These are phyloP conservation scores for Diarsia dahlii DNA, from an alignment of 2,888 invertebrate genomes.

Conservation along the genomic window DNA sequence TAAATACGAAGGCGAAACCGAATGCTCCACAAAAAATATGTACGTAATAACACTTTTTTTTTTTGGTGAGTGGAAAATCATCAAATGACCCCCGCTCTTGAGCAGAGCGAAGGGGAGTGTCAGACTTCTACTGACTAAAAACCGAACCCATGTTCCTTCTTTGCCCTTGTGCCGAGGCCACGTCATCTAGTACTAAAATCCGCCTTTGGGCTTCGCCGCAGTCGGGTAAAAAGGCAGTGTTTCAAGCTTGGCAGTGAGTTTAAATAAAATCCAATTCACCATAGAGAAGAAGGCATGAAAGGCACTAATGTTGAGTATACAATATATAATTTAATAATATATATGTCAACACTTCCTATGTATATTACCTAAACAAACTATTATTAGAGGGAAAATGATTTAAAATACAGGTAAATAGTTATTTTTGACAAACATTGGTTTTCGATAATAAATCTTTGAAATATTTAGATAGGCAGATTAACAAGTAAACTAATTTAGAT, in stretches of 20 bases:
- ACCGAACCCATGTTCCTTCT: too few relatives aligned
- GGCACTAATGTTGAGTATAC: conserved; percentile 43
- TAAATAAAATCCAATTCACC: not conserved
- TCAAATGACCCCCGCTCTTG: too few relatives aligned
- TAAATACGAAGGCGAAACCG: too few relatives aligned
- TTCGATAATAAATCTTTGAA: not conserved
- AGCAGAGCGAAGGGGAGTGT: too few relatives aligned
- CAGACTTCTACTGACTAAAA: too few relatives aligned
- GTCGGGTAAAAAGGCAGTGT: conserved; percentile 19
- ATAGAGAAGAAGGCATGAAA: conserved; percentile 27
- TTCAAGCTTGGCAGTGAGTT: conserved; percentile 32
- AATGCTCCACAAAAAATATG: too few relatives aligned
- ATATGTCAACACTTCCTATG: conserved; percentile 4
- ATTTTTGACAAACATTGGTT: not conserved
- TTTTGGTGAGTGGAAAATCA: too few relatives aligned
- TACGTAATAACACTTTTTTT: too few relatives aligned
- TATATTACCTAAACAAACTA: not conserved
- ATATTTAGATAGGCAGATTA: not conserved
- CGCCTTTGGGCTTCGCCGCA: too few relatives aligned
- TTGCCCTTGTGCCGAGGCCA: too few relatives aligned
- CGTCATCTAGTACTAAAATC: too few relatives aligned
- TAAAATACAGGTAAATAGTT: not conserved
- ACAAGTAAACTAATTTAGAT: not conserved
- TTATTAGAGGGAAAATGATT: not conserved
- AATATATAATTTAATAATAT: conserved; percentile 7